Evolutionary conservation across 2,888 invertebrate species (phyloP), one percentile per base, ranked within the genome.

Genomic region (Meta bourneti): DNA sequence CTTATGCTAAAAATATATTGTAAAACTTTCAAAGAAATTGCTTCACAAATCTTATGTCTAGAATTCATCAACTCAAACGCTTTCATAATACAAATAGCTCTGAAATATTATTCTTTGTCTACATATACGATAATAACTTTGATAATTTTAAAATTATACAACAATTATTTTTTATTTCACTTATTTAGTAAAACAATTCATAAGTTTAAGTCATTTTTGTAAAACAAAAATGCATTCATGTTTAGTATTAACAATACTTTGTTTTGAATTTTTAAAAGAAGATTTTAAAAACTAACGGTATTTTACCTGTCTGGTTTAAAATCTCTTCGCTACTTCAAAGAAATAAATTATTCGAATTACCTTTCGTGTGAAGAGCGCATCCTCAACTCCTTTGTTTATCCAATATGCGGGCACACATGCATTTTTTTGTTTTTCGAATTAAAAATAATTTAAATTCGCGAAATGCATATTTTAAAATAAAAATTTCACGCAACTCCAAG

Each of bases 281-380:
- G 83, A 75, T 34, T 69, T 86, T 75, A n/a, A n/a, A n/a, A n/a
- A n/a, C n/a, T n/a, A 85, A 85, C 77, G 77, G 74, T 83, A 74
- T 74, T 86, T 78, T 75, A 70, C 77, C 69, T 78, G 52, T 20
- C 69, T 11, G 54, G 7, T n/a, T 75, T 61, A 16, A 52, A 19
- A 19, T 13, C n/a, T 75, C 75, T 54, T 20, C 71, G 70, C 49
- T 19, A 19, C 61, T 83, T 75, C 75, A 75, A 69, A 74, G 69
- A 77, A 83, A 89, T 71, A 87, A 87, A 88, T 81, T 49, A 81
- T 89, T 90, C 84, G 90, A 90, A 77, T 90, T 90, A 90, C 90
- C 90, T 90, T 90, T 84, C 74, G 49, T 84, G 72, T 61, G 79
- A 82, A 11, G 89, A 16, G 61, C 79, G 79, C 90, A 74, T 90